These are phyloP conservation scores for Drosophila ohnishii DNA, from an alignment of 1,140 invertebrate genomes.

Conservation along the genomic window DNA sequence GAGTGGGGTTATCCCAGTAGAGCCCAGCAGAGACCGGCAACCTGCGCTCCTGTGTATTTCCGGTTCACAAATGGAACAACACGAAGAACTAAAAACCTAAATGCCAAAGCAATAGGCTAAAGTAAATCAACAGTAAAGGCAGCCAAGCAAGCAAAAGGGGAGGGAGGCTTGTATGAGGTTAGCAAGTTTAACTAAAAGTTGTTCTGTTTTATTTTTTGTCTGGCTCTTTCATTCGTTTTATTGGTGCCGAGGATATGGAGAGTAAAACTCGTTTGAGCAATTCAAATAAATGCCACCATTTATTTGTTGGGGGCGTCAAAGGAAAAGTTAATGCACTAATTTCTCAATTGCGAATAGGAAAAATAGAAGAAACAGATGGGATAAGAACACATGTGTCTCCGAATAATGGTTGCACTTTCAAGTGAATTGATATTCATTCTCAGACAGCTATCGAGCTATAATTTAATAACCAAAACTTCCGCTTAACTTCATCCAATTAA, in stretches of 20 bases:
- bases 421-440: neutral
- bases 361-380: constrained; percentile 9
- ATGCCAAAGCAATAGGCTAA: constrained; percentile 78
- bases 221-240: constrained; percentile 38
- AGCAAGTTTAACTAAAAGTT: constrained; percentile 71
- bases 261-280: constrained; percentile 69
- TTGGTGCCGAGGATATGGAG: constrained; percentile 40
- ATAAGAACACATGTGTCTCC: neutral
- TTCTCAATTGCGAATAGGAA: constrained; percentile 63
- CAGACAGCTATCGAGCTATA: neutral
- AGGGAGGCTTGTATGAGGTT: constrained; percentile 30
- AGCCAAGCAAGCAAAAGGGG: constrained; percentile 46
- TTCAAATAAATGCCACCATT: constrained; percentile 77
- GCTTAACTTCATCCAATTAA: constrained; percentile 15
- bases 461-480: neutral
- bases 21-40: constrained; percentile 23
- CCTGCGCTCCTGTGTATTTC: constrained; percentile 69
- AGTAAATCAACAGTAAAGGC: constrained; percentile 75
- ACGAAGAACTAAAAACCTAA: constrained; percentile 74
- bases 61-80: constrained; percentile 68
- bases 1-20: constrained; percentile 31
- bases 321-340: constrained; percentile 76
- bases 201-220: constrained; percentile 42
- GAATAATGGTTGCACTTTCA: constrained; percentile 8
- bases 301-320: constrained; percentile 75